Base-by-base conservation (phyloP, 2,888 invertebrate genomes). In the Drosophila differens region DNA sequence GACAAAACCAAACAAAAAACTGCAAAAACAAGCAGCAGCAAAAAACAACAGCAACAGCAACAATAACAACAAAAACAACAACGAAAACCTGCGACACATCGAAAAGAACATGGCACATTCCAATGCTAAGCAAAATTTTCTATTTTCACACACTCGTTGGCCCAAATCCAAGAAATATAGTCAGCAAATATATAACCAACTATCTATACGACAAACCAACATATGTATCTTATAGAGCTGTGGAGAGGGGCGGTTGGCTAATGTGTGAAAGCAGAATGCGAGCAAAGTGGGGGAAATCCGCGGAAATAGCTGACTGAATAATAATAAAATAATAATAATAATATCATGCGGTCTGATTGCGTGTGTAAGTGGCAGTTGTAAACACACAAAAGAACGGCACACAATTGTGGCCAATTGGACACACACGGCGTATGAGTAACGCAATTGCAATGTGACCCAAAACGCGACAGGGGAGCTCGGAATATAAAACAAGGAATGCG, bases 61-160 rank as follows among this genome's bases (percentile, higher is more conserved):
- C n/a, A 57, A 14, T 7, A 72, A 54, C 60, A 30, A 28, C 47
- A 37, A 55, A 62, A 70, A 68, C 64, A 70, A 68, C 47, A 76
- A 47, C 57, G 59, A 73, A 67, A 63, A 63, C 59, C 47, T 62
- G 79, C 69, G 72, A 81, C 82, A 74, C 68, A 70, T 65, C 69
- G 81, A 68, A 70, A 63, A 70, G 76, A 88, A 85, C 80, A 88
- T 85, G 78, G 74, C 89, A 83, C 90, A 86, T 87, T 86, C 91
- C 86, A 84, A 87, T 76, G 79, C 77, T 72, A 76, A 77, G 85
- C 83, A 76, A 75, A 78, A 89, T 90, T 89, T 91, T 91, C 91
- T 91, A 90, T 87, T 87, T 85, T 90, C 90, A 88, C 87, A 90
- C 90, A 91, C 88, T 82, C 67, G 83, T 87, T 87, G 87, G 91